Base-by-base conservation (phyloP, 2,797 vertebrate species). In the Macrochelys suwanniensis region DNA sequence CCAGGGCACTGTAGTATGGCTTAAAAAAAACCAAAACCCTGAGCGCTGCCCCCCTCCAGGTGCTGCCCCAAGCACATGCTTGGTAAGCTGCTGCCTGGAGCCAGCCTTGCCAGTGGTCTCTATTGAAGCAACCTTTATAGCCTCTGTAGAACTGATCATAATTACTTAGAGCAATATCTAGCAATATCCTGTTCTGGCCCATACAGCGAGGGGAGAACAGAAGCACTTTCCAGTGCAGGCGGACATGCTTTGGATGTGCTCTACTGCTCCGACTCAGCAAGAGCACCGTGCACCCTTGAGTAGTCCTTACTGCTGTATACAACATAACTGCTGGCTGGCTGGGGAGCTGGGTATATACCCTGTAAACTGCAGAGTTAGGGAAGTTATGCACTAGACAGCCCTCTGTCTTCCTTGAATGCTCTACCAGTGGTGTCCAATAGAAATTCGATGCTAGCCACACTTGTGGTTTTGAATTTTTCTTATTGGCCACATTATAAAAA, bases 201-300 rank as follows among this genome's bases (percentile, higher is more conserved):
- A 45, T 42, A 7, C 25, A 26, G 25, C 1, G 9, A 11, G 9
- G 21, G 65, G n/a, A n/a, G 37, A 23, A 33, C n/a, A 23, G n/a
- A 71, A 37, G 9, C 19, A 23, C 33, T 68, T 68, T 37, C n/a
- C n/a, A 68, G 65, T 68, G 16, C 9, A 5, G n/a, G 19, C 1
- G 4, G n/a, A 23, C 21, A 15, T 71, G 65, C 71, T 65, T n/a
- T 65, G 61, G 61, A 65, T 65, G 16, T 65, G 61, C 16, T 26
- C 4, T n/a, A 11, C 31, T 33, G 49, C 31, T 79, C 47, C 23
- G 17, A 16, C 28, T 17, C 28, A 37, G 21, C 6, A 78, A 84
- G 5, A 65, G 16, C 5, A 23, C 37, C 0, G 0, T 59, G 84
- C 1, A 0, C 5, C 33, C 33, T 28, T 28, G 59, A 6, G 10